Evolutionary conservation across 2,888 invertebrate genomes (phyloP).

Genomic region (Cosmia trapezina): DNA sequence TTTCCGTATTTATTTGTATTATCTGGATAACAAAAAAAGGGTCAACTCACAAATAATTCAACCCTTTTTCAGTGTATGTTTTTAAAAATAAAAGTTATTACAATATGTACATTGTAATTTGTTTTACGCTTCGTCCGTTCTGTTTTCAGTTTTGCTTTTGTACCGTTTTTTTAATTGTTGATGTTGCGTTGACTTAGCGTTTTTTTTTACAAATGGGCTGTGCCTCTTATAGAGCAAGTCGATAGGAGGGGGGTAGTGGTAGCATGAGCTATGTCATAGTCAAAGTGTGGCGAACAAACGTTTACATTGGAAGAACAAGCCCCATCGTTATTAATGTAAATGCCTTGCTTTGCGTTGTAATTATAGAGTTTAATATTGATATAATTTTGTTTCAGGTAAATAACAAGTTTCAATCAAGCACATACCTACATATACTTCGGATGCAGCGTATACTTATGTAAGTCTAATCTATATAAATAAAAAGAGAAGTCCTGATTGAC

Average conservation of each 20-base stretch:
- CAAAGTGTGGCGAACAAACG: too few species aligned
- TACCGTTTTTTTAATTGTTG: slow-evolving; percentile 8
- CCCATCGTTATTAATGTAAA: background rate
- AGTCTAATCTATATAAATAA: background rate
- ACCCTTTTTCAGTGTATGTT: slow-evolving; percentile 31
- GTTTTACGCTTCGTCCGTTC: slow-evolving; percentile 34
- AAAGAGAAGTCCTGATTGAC: too few species aligned
- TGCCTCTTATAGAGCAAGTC: background rate
- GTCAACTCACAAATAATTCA: slow-evolving; percentile 60
- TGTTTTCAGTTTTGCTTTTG: slow-evolving; percentile 29
- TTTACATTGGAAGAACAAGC: too few species aligned
- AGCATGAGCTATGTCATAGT: too few species aligned
- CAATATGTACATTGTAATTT: slow-evolving; percentile 51
- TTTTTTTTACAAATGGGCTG: background rate
- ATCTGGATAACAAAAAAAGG: slow-evolving; percentile 60
- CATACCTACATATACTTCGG: too few species aligned
- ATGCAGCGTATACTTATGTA: background rate
- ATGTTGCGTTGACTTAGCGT: background rate
- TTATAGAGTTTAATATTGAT: background rate
- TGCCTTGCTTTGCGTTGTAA: background rate
- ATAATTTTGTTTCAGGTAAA: slow-evolving; percentile 49
- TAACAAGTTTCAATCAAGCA: background rate
- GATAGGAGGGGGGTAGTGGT: too few species aligned
- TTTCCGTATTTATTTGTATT: slow-evolving; percentile 59
- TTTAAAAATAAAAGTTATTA: slow-evolving; percentile 49